These are phyloP conservation scores for Sebastes dallii DNA, from an alignment of 2,797 vertebrate species.

Conservation along the genomic window DNA sequence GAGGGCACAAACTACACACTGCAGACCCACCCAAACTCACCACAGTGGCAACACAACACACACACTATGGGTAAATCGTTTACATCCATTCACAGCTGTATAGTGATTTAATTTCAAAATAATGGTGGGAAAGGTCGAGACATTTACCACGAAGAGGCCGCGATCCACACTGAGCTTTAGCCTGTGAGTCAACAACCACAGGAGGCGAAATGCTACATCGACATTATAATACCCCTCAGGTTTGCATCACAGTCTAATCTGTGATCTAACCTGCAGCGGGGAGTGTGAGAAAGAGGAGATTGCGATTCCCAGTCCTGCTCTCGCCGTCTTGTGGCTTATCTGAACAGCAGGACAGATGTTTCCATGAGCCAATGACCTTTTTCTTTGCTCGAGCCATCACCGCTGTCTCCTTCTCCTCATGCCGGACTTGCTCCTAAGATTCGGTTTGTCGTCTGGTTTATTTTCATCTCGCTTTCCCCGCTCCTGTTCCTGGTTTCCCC, in stretches of 20 bases:
- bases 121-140: conserved; percentile 1
- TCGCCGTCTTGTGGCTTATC: conserved; percentile 26
- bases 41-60: conserved; percentile 23
- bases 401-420: conserved; percentile 3
- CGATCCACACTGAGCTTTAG: conserved; percentile 26
- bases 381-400: conserved; percentile 33
- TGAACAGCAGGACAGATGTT: conserved; percentile 38
- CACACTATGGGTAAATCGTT: conserved; percentile 13
- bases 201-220: conserved; percentile 12
- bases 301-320: conserved; percentile 1
- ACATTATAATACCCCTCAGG: conserved; percentile 9
- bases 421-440: background rate
- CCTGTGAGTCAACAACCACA: conserved; percentile 55
- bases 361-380: conserved; percentile 17
- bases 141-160: conserved; percentile 3
- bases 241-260: conserved; percentile 44
- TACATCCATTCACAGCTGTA: conserved; percentile 2
- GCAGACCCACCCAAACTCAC: conserved; percentile 29
- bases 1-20: conserved; percentile 30
- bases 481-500: conserved; percentile 31
- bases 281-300: conserved; percentile 7
- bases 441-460: conserved; percentile 31
- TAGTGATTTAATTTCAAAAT: conserved; percentile 28
- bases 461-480: conserved; percentile 37
- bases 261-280: conserved; percentile 22